Conservation (phyloP, 2,113 vertebrate genomes). For the human region GRCh38 chr6:43592001-43592500, state of each 20-base stretch:
- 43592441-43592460: too few relatives aligned
- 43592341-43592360: neutral
- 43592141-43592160: constrained; percentile 4
- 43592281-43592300: neutral
- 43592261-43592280: neutral
- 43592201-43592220: neutral
- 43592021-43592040: constrained; percentile 45
- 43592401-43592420: too few relatives aligned
- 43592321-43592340: neutral
- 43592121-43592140: constrained; percentile 5
- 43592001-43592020: neutral
- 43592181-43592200: neutral
- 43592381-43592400: neutral
- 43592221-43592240: neutral
- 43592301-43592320: neutral
- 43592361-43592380: neutral
- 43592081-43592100: neutral
- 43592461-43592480: too few relatives aligned
- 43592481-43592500: too few relatives aligned
- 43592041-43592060: neutral
- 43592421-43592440: too few relatives aligned
- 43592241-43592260: neutral
- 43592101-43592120: neutral
- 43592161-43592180: neutral
- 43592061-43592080: neutral